These are phyloP conservation scores for Manis crassicaudata DNA, from an alignment of 2,797 vertebrate genomes.

Conservation along the genomic window DNA sequence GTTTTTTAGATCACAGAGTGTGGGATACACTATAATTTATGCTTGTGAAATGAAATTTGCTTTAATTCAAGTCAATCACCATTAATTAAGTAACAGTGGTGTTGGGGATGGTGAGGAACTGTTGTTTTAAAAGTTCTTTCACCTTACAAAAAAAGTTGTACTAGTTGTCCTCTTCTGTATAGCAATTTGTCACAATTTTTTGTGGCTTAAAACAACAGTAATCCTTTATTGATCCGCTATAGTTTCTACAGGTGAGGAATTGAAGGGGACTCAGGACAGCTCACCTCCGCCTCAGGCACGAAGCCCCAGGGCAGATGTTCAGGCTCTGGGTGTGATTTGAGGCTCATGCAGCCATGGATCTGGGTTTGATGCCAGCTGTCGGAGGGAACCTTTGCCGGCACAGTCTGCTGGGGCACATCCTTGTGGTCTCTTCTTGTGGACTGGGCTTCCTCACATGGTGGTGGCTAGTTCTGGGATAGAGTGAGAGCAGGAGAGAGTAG, in stretches of 20 bases:
- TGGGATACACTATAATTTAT: not conserved
- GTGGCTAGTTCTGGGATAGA: too few species aligned
- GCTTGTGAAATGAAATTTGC: not conserved
- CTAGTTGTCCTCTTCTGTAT: not conserved
- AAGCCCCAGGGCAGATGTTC: not conserved
- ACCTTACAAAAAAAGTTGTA: not conserved
- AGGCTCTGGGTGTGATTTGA: not conserved
- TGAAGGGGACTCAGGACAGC: not conserved
- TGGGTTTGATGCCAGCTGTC: not conserved
- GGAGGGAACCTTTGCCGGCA: not conserved
- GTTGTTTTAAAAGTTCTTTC: not conserved
- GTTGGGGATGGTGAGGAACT: not conserved
- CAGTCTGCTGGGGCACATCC: too few species aligned
- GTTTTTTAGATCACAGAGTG: not conserved
- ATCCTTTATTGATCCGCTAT: not conserved
- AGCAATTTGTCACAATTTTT: not conserved
- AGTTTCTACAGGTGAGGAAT: not conserved
- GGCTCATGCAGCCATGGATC: accelerated
- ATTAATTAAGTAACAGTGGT: not conserved
- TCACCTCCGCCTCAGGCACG: not conserved
- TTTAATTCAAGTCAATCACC: not conserved
- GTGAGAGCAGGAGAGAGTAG: not conserved
- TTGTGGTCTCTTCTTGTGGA: accelerated
- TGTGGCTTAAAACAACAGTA: not conserved
- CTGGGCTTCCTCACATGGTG: not conserved